phyloP scores from a whole-genome alignment of 2,797 vertebrate species.

The Huso huso region DNA sequence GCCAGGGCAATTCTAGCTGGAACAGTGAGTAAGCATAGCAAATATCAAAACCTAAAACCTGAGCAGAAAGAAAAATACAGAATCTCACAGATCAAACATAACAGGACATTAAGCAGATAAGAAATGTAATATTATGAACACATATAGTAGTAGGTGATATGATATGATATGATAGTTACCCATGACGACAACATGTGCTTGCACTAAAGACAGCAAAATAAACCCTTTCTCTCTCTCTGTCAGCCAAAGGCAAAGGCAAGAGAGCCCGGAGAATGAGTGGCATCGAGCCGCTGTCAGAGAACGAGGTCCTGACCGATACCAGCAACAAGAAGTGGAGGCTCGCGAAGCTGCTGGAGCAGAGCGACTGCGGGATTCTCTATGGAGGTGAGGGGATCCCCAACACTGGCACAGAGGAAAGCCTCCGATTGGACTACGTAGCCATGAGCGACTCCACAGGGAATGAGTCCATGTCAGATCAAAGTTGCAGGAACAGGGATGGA shows the following conservation, averaged over 20 bases:
- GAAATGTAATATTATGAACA: too few relatives aligned
- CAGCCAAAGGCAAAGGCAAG: conserved; percentile 42
- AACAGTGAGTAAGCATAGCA: too few relatives aligned
- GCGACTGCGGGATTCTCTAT: conserved; percentile 60
- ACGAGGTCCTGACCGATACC: conserved; percentile 62
- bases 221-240: neutral
- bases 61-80: too few relatives aligned
- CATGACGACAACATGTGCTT: neutral
- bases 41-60: too few relatives aligned
- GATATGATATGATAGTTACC: too few relatives aligned
- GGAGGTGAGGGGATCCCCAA: conserved; percentile 54
- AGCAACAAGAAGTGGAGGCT: conserved; percentile 63
- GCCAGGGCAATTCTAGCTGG: too few relatives aligned
- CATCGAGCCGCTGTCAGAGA: conserved; percentile 50
- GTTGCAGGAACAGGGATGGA: too few relatives aligned
- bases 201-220: neutral
- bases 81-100: too few relatives aligned
- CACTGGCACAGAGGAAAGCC: neutral
- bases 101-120: too few relatives aligned
- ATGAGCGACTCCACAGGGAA: neutral
- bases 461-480: too few relatives aligned
- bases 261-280: conserved; percentile 32
- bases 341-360: conserved; percentile 49
- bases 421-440: neutral
- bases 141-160: too few relatives aligned